Conservation (phyloP, 2,113 vertebrate genomes). For the Myrmecobius fasciatus region DNA sequence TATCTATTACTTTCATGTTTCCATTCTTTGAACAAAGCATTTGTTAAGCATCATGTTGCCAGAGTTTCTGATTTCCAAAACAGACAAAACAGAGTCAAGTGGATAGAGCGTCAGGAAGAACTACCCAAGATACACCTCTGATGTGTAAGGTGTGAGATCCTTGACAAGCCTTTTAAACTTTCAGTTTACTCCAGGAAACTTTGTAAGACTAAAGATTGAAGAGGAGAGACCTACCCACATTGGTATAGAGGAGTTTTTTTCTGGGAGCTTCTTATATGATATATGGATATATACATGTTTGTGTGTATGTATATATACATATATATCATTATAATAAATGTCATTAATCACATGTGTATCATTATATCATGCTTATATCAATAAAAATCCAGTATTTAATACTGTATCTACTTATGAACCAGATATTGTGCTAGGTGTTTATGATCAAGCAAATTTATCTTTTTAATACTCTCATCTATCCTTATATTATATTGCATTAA, state of each 20-base stretch:
- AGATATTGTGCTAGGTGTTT: neutral
- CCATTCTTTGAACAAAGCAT: neutral
- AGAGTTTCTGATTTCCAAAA: neutral
- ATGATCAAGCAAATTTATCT: neutral
- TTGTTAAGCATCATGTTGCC: neutral
- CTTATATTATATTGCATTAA: neutral
- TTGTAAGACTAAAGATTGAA: neutral
- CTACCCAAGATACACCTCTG: neutral
- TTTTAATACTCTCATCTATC: neutral
- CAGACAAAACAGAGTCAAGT: neutral
- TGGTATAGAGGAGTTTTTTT: neutral
- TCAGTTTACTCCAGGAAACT: neutral
- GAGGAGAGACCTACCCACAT: neutral
- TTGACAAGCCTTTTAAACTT: neutral
- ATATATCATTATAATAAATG: no score
- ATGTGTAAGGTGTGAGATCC: neutral
- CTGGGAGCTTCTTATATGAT: neutral
- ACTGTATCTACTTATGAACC: neutral
- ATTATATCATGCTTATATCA: no score
- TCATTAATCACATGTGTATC: no score
- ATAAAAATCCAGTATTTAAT: neutral
- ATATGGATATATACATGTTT: no score
- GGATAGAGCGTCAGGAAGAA: neutral
- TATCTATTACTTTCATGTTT: neutral
- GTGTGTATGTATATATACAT: no score